Evolutionary conservation across 2,113 vertebrate genomes (phyloP), one percentile per base, ranked within the genome.

Genomic region (Erythrocercus mccallii): DNA sequence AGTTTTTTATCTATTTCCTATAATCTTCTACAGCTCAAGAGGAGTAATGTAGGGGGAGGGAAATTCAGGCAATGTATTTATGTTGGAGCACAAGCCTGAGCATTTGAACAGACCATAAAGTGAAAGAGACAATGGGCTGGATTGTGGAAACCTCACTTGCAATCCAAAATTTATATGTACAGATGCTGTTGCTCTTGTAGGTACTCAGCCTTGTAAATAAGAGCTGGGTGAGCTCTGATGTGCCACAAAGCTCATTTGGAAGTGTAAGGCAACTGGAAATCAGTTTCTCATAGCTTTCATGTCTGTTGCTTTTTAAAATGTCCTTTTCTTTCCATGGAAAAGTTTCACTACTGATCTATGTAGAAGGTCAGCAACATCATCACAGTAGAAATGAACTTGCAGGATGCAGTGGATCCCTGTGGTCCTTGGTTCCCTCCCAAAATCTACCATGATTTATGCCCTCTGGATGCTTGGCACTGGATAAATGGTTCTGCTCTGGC

Each of bases 21-120:
- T 97, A 94, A 98, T 97, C 96, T 97, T 93, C 80, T 80, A 69
- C 69, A 96, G 88, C 97, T 97, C 93, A 90, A 97, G 92, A 94
- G 58, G 48, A 91, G 45, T 91, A 92, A 73, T 69, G 88, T 58
- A 62, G 91, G 56, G 76, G 81, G 53, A 93, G 84, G 71, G 58
- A 86, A 86, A 88, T 66, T 64, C 74, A 81, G 76, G 58, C 92
- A 68, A 47, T 72, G 35, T 94, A 96, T 96, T 97, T 94, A 90
- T 94, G 87, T 88, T 88, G 95, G 95, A 95, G 77, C 69, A 57
- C 56, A 95, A 68, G 90, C 76, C 82, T 50, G 57, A 95, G 73
- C 31, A 11, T 81, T 90, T 85, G 86, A 94, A 86, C 47, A 77
- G 65, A 81, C 40, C 40, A 65, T 50, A 35, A 95, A 91, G 48